Conservation (phyloP, 2,797 vertebrate genomes). For the Diglossa cyanea region DNA sequence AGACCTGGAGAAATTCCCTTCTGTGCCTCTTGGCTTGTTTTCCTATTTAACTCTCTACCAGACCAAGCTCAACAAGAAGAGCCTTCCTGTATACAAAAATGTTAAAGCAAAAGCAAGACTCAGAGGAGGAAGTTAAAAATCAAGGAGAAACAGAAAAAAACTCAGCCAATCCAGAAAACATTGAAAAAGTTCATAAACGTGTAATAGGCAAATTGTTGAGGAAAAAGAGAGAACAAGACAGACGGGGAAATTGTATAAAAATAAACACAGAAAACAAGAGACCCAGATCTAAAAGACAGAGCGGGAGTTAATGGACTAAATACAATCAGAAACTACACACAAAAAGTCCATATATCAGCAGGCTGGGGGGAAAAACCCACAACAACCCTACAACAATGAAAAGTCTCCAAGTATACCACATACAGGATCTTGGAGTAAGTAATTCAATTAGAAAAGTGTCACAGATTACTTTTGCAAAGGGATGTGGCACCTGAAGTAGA, state of each 20-base stretch:
- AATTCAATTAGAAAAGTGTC: neutral
- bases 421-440: neutral
- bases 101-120: neutral
- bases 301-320: neutral
- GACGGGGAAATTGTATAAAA: neutral
- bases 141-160: neutral
- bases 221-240: neutral
- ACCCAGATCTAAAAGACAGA: neutral
- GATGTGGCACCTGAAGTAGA: neutral
- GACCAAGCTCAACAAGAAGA: neutral
- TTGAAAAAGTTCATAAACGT: neutral
- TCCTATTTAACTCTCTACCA: neutral
- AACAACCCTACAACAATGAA: neutral
- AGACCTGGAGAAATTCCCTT: neutral
- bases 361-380: neutral
- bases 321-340: neutral
- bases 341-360: neutral
- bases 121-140: neutral
- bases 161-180: neutral
- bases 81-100: neutral
- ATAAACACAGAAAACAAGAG: neutral
- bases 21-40: neutral
- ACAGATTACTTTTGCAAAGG: neutral
- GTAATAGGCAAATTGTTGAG: neutral
- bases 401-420: neutral